Conservation (phyloP, 2,797 vertebrate species). For the Garrulus glandarius region DNA sequence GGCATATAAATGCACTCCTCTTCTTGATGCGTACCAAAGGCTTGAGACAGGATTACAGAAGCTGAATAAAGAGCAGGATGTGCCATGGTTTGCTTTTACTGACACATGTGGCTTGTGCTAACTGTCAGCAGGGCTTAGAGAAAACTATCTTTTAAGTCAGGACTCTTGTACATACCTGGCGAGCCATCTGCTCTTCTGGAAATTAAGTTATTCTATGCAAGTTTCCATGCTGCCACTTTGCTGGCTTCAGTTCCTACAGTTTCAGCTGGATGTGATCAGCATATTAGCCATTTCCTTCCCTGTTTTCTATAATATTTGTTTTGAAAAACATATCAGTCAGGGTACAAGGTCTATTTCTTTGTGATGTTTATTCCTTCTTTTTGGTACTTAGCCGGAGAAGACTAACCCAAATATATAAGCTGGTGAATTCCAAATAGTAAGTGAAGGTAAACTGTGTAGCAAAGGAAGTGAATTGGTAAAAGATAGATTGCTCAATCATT, state of each 20-base stretch:
- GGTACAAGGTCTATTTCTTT: not conserved
- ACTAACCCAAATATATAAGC: not conserved
- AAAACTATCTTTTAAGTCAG: not conserved
- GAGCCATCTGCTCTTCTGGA: not conserved
- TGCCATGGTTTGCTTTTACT: not conserved
- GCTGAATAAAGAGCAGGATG: slow-evolving; percentile 6
- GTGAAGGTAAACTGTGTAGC: not conserved
- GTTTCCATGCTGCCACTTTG: not conserved
- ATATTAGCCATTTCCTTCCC: not conserved
- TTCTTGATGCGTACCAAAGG: not conserved
- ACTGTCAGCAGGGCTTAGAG: not conserved
- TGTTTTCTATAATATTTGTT: not conserved
- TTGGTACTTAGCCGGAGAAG: not conserved
- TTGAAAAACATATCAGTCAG: not conserved
- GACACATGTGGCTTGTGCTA: not conserved
- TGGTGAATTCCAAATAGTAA: not conserved
- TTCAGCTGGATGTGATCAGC: not conserved
- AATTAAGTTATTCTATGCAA: not conserved
- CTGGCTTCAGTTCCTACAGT: not conserved
- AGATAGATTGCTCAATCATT: not conserved
- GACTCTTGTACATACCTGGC: not conserved
- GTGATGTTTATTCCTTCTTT: not conserved
- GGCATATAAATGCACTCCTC: not conserved
- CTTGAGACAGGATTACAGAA: slow-evolving; percentile 41
- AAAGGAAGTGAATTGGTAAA: not conserved